Base-by-base conservation (phyloP, 2,113 vertebrate species). In the Benitochromis conjunctus region DNA sequence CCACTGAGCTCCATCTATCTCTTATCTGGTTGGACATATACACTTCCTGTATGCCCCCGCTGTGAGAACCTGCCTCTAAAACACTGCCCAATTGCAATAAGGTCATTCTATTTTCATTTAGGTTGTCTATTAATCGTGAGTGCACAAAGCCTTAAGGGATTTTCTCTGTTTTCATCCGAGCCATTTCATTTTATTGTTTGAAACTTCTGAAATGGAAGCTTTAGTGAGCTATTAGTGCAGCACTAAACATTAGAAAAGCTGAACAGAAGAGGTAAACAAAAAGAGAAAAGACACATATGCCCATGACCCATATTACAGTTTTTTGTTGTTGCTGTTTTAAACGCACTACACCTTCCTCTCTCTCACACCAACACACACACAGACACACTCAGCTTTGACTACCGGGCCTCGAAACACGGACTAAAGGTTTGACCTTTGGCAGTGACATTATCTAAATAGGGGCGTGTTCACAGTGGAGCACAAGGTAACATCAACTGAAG, bases 391-490 rank as follows among this genome's bases (percentile, higher is more conserved):
- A 48, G 34, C 10, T 82, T 53, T 46, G 41, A 36, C 77, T 60
- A 74, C 71, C 55, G 80, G 74, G 80, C 55, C 80, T 19, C 9
- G 56, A 84, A 80, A 82, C 86, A 82, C 1, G 19, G 51, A 79
- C 78, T 53, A 60, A 83, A 82, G 81, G 38, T 51, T 43, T 92
- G 88, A 90, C 92, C 88, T 90, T 93, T 94, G 85, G 43, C 83
- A 74, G 21, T 89, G 91, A 83, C 91, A 93, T 94, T 91, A 87
- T 83, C 83, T 21, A 81, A 86, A 56, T 62, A 82, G 80, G 38
- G 62, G 7, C 69, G 26, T 1, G 12, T 18, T 69, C 80, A 81
- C 62, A 24, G 2, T 19, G 69, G 58, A 86, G 69, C 54, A 13
- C 54, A 13, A 76, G n/a, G 26, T 79, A 57, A 46, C 74, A 80